Base-by-base conservation (phyloP, 2,113 vertebrate species). In the Leucosticte australis region DNA sequence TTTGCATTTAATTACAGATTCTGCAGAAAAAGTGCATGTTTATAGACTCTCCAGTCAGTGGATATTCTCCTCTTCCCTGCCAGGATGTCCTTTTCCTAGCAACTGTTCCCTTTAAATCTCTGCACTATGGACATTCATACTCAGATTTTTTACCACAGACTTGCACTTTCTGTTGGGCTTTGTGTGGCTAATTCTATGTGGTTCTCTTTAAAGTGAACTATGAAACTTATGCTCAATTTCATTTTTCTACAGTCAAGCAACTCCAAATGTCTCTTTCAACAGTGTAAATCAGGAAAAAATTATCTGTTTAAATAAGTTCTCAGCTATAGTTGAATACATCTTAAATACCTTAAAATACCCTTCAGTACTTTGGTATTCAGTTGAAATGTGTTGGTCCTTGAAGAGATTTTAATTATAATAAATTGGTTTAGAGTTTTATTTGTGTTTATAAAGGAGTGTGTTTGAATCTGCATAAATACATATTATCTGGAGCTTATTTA, bases 1-100 rank as follows among this genome's bases (percentile, higher is more conserved):
- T 90, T 94, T 94, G 52, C 59, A 65, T 94, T 90, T 87, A 80
- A 46, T 93, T 80, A 84, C 39, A 67, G 63, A 86, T 70, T 78
- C 55, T 81, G 37, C n/a, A 94, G 75, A 30, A 85, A 68, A 75
- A 75, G 5, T 68, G 22, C 15, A 7, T 37, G 49, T 73, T 52
- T 47, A 24, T 33, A 41, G n/a, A 77, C n/a, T 78, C 8, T 47
- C 6, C 35, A 75, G 17, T 68, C 33, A 55, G 23, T 55, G 55
- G 37, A 52, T 83, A 7, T 84, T 93, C 60, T 85, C 33, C n/a
- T 23, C 19, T 47, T 91, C 24, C 37, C 10, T 70, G 50, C 56
- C 33, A 42, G 60, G 19, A 18, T 74, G 52, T 47, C 10, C 13
- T 62, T 73, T 74, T 65, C 42, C 35, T 83, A 73, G 35, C 53